Evolutionary conservation across 2,888 invertebrate species (phyloP), one percentile per base, ranked within the genome.

Genomic region (Epirrhoe alternata): DNA sequence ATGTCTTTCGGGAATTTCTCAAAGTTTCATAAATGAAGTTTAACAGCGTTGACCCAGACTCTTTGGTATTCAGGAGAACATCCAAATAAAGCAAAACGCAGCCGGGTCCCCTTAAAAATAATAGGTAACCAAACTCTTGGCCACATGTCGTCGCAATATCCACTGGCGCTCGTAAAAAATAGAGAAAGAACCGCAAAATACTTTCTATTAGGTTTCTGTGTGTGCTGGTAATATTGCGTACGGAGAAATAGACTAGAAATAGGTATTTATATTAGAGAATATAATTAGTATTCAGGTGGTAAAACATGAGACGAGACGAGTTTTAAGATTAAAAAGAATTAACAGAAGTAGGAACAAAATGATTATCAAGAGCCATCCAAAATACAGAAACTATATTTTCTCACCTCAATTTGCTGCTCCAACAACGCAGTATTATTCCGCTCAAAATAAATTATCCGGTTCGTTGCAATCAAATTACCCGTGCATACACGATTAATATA

Each of bases 91-190:
- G 60, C 61, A 63, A 54, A 64, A 62, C 61, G 54, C 65, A 59
- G 56, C 68, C 71, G 78, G 64, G 67, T 57, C 65, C 75, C 77
- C 76, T 83, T 61, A 61, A 81, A 90, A 88, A 90, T 89, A 89
- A 90, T 89, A 91, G 66, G 49, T 62, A 57, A 88, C 85, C 83
- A 80, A 79, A 79, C 83, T 85, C 80, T 74, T 77, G 83, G 85
- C 87, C 90, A 89, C 88, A 90, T 90, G 90, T 82, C 86, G 88
- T 77, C 83, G 81, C 87, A 89, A 90, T 90, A 89, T 86, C 85
- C 80, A 76, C 82, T 82, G 85, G 81, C 68, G 83, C 84, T 89
- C 89, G 88, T 91, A 90, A 91, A 90, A 90, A 90, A 89, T 87
- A 86, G 85, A 86, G 86, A 87, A 85, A 88, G 84, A 85, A 85